Conservation (phyloP, 2,113 vertebrate genomes). For the Lathamus discolor region DNA sequence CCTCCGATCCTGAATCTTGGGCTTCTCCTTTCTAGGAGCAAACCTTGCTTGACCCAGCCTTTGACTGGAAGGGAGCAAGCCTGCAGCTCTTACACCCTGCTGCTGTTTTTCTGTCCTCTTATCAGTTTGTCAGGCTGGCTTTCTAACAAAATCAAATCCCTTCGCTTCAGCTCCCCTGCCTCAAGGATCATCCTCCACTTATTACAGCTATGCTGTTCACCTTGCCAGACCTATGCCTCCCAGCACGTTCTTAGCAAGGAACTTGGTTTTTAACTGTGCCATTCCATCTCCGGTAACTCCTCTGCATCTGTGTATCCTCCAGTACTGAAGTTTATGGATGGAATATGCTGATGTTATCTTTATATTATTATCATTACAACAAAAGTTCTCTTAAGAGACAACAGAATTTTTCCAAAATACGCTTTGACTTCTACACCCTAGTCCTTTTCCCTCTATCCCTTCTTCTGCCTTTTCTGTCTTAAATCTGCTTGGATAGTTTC, state of each 20-base stretch:
- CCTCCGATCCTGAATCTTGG: neutral
- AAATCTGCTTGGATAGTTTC: neutral
- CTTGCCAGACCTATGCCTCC: neutral
- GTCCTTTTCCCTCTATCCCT: neutral
- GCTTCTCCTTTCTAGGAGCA: neutral
- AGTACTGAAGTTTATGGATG: neutral
- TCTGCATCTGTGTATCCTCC: neutral
- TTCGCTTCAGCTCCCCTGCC: neutral
- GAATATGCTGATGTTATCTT: neutral
- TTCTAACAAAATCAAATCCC: neutral
- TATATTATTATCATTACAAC: neutral
- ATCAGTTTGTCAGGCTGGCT: neutral
- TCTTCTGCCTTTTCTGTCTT: neutral
- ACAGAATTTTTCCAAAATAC: neutral
- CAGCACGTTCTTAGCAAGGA: neutral
- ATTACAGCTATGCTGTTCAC: neutral
- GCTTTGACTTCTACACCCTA: neutral
- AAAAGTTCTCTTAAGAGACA: neutral
- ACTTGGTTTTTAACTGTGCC: neutral
- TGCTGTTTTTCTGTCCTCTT: neutral
- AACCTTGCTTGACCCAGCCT: neutral
- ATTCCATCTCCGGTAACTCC: neutral
- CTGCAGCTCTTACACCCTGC: neutral
- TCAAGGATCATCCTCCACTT: neutral
- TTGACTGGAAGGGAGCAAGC: neutral